Conservation (phyloP, 2,888 invertebrate genomes). For the Toxonevra muliebris region DNA sequence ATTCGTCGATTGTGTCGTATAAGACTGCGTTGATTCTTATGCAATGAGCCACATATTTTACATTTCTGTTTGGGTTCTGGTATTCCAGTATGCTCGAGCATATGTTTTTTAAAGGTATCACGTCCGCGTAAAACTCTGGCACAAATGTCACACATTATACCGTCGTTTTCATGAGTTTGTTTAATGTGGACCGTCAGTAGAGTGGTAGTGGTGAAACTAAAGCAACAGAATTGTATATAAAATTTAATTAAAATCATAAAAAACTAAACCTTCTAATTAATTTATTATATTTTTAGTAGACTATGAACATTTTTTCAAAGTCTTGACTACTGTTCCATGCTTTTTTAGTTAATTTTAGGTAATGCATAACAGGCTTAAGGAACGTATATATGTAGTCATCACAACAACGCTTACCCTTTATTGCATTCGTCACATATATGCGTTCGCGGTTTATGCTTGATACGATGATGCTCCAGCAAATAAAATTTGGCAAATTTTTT, state of each 20-base stretch:
- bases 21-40: slow-evolving; percentile 51
- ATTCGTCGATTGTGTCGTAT: slow-evolving; percentile 61
- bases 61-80: slow-evolving; percentile 56
- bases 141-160: slow-evolving; percentile 61
- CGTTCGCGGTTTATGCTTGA: slow-evolving; percentile 53
- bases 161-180: slow-evolving; percentile 57
- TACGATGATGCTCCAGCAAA: slow-evolving; percentile 58
- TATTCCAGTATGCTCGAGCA: slow-evolving; percentile 56
- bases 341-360: too few relatives aligned
- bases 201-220: slow-evolving; percentile 53
- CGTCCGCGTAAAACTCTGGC: slow-evolving; percentile 59
- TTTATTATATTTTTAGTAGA: too few relatives aligned
- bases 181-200: slow-evolving; percentile 53
- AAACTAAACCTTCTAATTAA: too few relatives aligned
- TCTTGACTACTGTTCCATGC: too few relatives aligned
- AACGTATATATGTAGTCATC: too few relatives aligned
- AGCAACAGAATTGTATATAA: neutral
- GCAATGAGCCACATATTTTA: slow-evolving; percentile 53
- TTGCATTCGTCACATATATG: slow-evolving; percentile 58
- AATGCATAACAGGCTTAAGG: too few relatives aligned
- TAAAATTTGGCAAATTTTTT: slow-evolving; percentile 61
- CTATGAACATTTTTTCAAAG: too few relatives aligned
- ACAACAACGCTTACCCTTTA: slow-evolving; percentile 54
- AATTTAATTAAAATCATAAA: too few relatives aligned
- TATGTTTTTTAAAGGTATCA: slow-evolving; percentile 56